Evolutionary conservation across 2,888 invertebrate species (phyloP), one percentile per base, ranked within the genome.

Genomic region (Argyresthia albistria): DNA sequence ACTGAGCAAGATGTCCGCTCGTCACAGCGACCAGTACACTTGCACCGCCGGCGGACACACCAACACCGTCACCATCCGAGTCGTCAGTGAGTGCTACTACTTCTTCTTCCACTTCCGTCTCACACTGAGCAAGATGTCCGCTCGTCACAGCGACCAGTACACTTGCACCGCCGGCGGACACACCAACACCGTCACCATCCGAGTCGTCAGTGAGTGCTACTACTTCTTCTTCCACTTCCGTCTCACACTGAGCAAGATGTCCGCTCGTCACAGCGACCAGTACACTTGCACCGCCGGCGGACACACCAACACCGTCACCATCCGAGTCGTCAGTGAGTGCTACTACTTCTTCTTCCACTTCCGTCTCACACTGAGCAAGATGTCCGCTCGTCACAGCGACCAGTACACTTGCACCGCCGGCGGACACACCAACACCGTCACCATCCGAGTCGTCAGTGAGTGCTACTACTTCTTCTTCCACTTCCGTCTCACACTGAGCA

Each of bases 241-340:
- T 7, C 86, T 96, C 59, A 93, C 93, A 60, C 91, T 96, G 67
- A 93, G 91, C 78, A 94, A 95, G 74, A 93, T 94, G 64, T 93
- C 95, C 63, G 89, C 90, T 12, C 92, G 93, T 53, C 95, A 96
- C 80, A 93, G 94, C 39, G 96, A 95, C 53, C 91, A 92, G 57
- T 96, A 93, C 75, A 95, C 95, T 0, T 96, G 96, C 76, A 92
- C 95, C 6, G 94, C 95, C 6, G 89, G 91, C 53, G 95, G 95
- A 42, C 90, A 93, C 60, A 94, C 94, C 51, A 93, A 95, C 78
- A 93, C 93, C 52, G 88, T 94, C 61, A 79, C 88, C 56, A 87
- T 95, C 62, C 90, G 89, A 75, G 94, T 96, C 76, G 91, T 93
- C 88, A 95, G 94, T 94, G 88, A 89, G 90, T 88, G n/a, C 14